Conservation (phyloP, 2,113 vertebrate species). For the Todiramphus saurophagus region DNA sequence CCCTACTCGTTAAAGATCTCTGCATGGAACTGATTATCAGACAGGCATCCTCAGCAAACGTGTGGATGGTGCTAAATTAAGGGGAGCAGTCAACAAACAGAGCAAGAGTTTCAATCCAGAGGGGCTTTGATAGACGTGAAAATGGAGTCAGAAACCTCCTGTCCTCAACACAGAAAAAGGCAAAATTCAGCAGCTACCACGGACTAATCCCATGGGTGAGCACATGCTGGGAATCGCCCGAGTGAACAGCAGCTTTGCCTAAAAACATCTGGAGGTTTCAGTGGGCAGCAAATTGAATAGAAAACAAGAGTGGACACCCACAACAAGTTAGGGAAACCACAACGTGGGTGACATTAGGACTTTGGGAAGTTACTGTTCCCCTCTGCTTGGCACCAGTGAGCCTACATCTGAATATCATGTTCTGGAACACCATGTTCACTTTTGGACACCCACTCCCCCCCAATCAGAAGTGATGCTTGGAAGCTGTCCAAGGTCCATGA, state of each 20-base stretch:
- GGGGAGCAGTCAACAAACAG: not conserved
- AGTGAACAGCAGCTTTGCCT: not conserved
- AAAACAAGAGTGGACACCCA: not conserved
- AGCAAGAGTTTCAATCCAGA: not conserved
- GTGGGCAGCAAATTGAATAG: not conserved
- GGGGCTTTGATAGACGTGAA: not conserved
- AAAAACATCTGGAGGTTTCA: not conserved
- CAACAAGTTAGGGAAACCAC: not conserved
- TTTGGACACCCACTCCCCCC: not conserved
- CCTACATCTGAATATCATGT: too few relatives aligned
- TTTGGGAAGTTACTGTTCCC: not conserved
- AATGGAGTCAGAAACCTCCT: not conserved
- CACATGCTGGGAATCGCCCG: not conserved
- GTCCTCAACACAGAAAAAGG: not conserved
- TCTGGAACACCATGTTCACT: not conserved
- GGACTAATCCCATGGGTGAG: not conserved
- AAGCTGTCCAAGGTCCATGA: not conserved
- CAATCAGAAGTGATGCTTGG: not conserved
- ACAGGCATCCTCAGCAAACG: not conserved
- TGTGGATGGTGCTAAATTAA: not conserved
- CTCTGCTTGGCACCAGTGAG: not conserved
- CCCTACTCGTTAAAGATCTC: not conserved
- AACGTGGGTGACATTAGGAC: not conserved
- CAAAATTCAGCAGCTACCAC: not conserved
- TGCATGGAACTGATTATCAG: not conserved